Conservation (phyloP, 2,113 vertebrate species). For the Porphyrio hochstetteri region DNA sequence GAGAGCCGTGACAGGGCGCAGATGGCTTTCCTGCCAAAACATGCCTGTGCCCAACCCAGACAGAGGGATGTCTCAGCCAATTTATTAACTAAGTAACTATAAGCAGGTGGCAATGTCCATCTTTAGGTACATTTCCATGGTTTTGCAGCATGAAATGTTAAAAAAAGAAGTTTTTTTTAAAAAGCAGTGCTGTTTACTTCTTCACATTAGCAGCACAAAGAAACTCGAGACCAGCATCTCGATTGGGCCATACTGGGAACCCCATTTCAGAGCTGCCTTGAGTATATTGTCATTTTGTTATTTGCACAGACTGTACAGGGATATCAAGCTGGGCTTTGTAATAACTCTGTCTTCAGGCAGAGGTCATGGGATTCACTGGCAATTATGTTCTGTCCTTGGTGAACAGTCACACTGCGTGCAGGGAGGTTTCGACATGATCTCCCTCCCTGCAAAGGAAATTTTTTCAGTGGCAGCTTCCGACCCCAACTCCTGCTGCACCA, state of each 20-base stretch:
- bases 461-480: background rate
- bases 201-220: background rate
- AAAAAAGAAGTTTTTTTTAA: background rate
- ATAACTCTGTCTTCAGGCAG: background rate
- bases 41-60: background rate
- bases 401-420: background rate
- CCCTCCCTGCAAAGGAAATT: background rate
- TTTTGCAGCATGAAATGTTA: background rate
- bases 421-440: background rate
- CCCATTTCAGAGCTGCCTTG: background rate
- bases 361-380: background rate
- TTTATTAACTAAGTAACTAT: background rate
- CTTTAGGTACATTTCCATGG: background rate
- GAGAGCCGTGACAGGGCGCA: background rate
- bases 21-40: constrained; percentile 29
- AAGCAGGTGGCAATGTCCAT: background rate
- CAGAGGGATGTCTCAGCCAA: background rate
- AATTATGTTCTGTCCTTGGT: background rate
- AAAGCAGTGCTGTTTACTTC: background rate
- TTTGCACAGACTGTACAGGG: background rate
- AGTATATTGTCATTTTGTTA: background rate
- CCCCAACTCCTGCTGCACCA: background rate
- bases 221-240: background rate
- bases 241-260: background rate
- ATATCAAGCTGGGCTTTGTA: background rate